Evolutionary conservation across 2,113 vertebrate species (phyloP).

Genomic region (Vombatus ursinus): DNA sequence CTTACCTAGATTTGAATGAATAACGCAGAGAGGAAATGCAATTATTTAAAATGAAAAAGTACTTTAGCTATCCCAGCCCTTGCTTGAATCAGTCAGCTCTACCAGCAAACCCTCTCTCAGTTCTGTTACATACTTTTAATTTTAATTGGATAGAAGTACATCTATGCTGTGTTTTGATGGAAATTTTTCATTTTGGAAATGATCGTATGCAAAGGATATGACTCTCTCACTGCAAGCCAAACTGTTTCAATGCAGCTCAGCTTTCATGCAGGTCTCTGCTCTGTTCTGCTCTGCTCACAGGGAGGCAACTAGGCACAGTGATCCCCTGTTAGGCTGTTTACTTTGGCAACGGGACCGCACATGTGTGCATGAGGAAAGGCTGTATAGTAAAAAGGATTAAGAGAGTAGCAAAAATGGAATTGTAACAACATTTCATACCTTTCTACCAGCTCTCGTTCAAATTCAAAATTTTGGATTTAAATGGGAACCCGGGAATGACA

Average conservation of each 20-base stretch:
- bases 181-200: neutral
- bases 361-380: neutral
- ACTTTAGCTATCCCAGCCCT: slow-evolving; percentile 3
- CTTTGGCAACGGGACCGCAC: neutral
- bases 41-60: neutral
- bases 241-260: neutral
- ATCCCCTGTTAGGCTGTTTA: neutral
- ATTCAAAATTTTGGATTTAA: neutral
- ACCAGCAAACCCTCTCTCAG: neutral
- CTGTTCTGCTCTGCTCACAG: neutral
- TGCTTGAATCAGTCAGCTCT: neutral
- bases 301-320: neutral
- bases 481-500: neutral
- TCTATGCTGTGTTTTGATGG: neutral
- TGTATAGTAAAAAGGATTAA: neutral
- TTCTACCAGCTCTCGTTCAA: neutral
- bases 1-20: neutral
- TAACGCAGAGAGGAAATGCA: neutral
- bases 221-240: neutral
- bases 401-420: neutral
- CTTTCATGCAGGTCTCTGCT: neutral
- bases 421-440: neutral
- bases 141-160: neutral
- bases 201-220: neutral
- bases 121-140: neutral